Percentiles rank a stretch among this genome's conserved stretches.
These are phyloP conservation scores for Trematomus bernacchii DNA, from an alignment of 2,797 vertebrate species.

Conservation along the genomic window DNA sequence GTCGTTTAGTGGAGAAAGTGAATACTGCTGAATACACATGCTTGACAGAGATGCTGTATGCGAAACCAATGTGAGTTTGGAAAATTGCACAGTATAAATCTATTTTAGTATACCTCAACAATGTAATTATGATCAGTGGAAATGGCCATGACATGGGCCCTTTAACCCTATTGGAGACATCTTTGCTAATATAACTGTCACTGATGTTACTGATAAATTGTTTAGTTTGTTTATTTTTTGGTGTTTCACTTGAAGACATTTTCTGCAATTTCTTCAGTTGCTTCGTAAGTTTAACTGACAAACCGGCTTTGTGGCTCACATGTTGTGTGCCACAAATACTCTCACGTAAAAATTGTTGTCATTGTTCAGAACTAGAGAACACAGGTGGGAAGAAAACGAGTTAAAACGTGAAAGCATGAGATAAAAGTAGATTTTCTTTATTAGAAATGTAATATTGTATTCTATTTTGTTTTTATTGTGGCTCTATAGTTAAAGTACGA, in stretches of 20 bases:
- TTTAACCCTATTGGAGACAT: neutral
- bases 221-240: neutral
- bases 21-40: too few relatives aligned
- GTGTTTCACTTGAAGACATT: neutral
- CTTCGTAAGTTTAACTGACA: neutral
- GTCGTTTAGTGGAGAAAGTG: too few relatives aligned
- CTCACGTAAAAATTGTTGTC: neutral
- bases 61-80: too few relatives aligned
- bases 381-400: neutral
- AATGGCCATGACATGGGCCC: too few relatives aligned
- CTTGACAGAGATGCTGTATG: too few relatives aligned
- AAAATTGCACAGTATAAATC: too few relatives aligned
- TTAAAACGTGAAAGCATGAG: neutral
- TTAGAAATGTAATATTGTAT: neutral
- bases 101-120: too few relatives aligned
- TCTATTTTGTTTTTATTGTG: neutral
- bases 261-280: neutral
- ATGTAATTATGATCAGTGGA: too few relatives aligned
- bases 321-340: neutral
- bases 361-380: neutral
- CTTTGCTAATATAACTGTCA: neutral
- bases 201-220: neutral
- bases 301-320: neutral
- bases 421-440: neutral
- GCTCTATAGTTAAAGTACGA: neutral